Base-by-base conservation (phyloP, 2,888 invertebrate species). In the Cephalotes varians region DNA sequence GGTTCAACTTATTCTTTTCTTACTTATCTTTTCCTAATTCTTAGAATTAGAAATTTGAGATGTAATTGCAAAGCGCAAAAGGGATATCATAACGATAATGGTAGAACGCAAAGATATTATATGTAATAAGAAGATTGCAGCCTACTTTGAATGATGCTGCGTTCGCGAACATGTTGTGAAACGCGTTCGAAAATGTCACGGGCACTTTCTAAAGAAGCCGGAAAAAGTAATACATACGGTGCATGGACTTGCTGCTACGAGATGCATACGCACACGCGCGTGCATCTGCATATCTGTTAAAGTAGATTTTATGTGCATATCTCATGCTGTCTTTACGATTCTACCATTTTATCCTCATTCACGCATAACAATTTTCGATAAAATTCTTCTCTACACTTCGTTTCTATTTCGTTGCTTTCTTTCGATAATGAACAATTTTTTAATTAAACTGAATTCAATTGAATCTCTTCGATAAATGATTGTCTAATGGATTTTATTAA, bases 171-270 rank as follows among this genome's bases (percentile, higher is more conserved):
- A n/a, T 21, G 76, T 44, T 72, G 76, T 64, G 82, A 74, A 81
- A 82, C 86, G 51, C n/a, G 76, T 7, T 81, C 58, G 86, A 87
- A 86, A 87, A 87, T 87, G 87, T 87, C 84, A 87, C 83, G 73
- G 62, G 60, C 62, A 79, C 86, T 87, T 87, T 87, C 87, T 87
- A 87, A 87, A 87, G 54, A 62, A 77, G 79, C 72, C 83, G 81
- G 82, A 86, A 87, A 86, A 86, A 79, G 87, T 86, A 86, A 64
- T 79, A 81, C 71, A 18, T 74, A 64, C 25, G 34, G 44, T 65
- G 67, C 65, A 40, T 28, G 65, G 31, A 58, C 56, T 60, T 44
- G 62, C 54, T 28, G n/a, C 54, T 71, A 31, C 51, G n/a, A 64
- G 44, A 73, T 2, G 7, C 25, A 73, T 58, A 44, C 21, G n/a